Conservation (phyloP, 2,797 vertebrate genomes). For the Tolypeutes matacus region DNA sequence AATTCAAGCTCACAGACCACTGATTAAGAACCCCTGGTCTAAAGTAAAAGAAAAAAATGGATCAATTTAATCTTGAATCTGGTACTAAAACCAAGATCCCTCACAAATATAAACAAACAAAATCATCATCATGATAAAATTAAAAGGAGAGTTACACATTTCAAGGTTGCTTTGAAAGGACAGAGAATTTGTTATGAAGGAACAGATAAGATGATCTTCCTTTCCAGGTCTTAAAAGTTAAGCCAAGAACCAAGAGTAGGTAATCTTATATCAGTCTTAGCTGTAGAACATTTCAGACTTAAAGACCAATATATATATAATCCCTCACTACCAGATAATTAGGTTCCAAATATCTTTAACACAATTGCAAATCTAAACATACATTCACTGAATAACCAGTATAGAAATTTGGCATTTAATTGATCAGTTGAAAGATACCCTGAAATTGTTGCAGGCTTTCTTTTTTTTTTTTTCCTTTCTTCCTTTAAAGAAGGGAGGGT, state of each 20-base stretch:
- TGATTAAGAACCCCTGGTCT: too few species aligned
- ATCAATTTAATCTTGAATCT: conserved; percentile 7
- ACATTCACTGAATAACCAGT: neutral
- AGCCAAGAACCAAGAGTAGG: neutral
- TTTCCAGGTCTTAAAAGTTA: neutral
- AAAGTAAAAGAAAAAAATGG: conserved; percentile 31
- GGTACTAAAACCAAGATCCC: conserved; percentile 17
- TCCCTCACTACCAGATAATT: neutral
- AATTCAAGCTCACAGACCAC: too few species aligned
- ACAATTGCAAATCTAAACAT: conserved; percentile 20
- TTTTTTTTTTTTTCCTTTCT: conserved; percentile 21
- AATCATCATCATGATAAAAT: conserved; percentile 47
- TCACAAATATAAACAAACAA: conserved; percentile 53
- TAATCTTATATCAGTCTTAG: neutral
- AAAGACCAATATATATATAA: neutral
- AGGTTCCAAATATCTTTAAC: conserved; percentile 40
- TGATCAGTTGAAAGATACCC: neutral
- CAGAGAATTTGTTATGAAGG: neutral
- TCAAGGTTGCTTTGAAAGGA: conserved; percentile 36
- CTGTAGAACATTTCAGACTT: neutral
- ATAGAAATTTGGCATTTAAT: neutral
- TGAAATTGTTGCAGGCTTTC: neutral
- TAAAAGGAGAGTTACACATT: conserved; percentile 8
- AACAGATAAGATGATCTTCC: neutral
- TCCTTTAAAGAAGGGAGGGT: conserved; percentile 12